A percentile compares a stretch with the other conserved stretches of the same genome.
phyloP scores from a whole-genome alignment of 2,797 vertebrate genomes.

The Pseudomugil tenellus region DNA sequence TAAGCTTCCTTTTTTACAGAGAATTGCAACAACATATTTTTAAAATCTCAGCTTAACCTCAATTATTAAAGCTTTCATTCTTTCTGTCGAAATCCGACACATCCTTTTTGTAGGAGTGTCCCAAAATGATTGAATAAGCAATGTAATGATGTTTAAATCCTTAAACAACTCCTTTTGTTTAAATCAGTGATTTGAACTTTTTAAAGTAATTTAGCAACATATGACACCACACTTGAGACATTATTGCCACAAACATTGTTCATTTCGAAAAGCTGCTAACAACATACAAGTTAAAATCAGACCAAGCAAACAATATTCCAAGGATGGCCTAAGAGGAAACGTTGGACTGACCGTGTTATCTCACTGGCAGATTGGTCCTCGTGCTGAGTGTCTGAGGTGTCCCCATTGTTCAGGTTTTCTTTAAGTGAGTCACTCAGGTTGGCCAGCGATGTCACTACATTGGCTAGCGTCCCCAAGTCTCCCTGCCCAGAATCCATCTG shows the following conservation, averaged over 20 bases:
- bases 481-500: conserved; percentile 92
- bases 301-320: not conserved
- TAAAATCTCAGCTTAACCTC: not conserved
- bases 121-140: not conserved
- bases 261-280: not conserved
- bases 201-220: too few species aligned
- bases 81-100: not conserved
- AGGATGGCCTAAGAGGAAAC: not conserved
- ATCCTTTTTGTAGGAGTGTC: not conserved
- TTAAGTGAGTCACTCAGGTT: conserved; percentile 86
- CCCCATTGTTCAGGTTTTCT: conserved; percentile 92
- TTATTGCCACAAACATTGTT: too few species aligned
- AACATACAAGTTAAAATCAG: not conserved
- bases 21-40: not conserved
- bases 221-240: too few species aligned
- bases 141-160: too few species aligned
- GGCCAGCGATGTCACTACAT: conserved; percentile 96
- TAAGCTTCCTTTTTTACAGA: not conserved
- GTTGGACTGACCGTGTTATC: conserved; percentile 90
- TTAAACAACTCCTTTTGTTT: too few species aligned
- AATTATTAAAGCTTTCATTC: too few species aligned
- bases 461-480: conserved; percentile 94
- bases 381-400: conserved; percentile 88
- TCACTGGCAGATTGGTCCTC: conserved; percentile 93
- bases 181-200: too few species aligned